Conservation (phyloP, 2,797 vertebrate genomes). For the Etheostoma nigrum region DNA sequence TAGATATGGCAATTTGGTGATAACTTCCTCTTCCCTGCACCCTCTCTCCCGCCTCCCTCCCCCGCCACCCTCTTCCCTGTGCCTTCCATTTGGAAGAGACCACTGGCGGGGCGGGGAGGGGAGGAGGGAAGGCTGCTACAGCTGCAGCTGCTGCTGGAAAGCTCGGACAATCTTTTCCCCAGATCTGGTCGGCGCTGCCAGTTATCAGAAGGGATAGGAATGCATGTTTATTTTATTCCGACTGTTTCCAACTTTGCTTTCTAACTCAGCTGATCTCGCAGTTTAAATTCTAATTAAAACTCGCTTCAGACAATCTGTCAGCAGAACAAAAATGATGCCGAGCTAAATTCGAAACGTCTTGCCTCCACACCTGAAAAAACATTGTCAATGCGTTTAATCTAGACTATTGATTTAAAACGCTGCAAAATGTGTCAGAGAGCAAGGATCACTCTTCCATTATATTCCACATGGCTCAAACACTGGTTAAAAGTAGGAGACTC, state of each 20-base stretch:
- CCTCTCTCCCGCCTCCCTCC: conserved; percentile 34
- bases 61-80: conserved; percentile 26
- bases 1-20: conserved; percentile 82
- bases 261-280: conserved; percentile 38
- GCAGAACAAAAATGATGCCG: neutral
- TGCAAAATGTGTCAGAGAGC: conserved; percentile 14
- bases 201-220: conserved; percentile 43
- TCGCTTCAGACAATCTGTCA: neutral
- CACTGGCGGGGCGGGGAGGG: conserved; percentile 30
- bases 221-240: conserved; percentile 53
- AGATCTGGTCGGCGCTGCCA: conserved; percentile 43
- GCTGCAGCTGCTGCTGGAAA: conserved; percentile 45
- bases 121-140: conserved; percentile 4
- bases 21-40: conserved; percentile 76
- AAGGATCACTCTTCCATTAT: neutral
- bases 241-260: conserved; percentile 45
- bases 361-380: conserved; percentile 49
- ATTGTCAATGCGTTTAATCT: conserved; percentile 39
- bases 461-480: conserved; percentile 15
- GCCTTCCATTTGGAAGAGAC: conserved; percentile 65
- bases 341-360: conserved; percentile 34
- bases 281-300: conserved; percentile 45
- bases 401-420: conserved; percentile 33
- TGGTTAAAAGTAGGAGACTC: conserved; percentile 32
- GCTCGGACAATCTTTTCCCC: conserved; percentile 57